Evolutionary conservation across 2,888 invertebrate genomes (phyloP).

Genomic region (Ectropis crepuscularia): DNA sequence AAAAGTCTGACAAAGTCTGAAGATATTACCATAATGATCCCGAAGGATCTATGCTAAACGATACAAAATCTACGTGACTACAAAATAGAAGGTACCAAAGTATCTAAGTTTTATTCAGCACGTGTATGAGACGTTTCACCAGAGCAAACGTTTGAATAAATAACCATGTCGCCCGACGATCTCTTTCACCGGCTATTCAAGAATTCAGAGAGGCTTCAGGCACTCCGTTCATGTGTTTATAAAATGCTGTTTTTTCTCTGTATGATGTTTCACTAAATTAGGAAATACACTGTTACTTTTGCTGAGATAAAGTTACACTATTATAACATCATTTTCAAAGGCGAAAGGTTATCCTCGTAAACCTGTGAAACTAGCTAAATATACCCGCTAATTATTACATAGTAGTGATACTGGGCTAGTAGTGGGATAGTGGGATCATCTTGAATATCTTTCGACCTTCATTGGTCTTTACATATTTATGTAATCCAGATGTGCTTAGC

Average conservation of each 20-base stretch:
- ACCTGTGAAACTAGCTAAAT: background rate
- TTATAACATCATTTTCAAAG: background rate
- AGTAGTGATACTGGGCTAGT: too few species aligned
- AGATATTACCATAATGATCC: constrained; percentile 8
- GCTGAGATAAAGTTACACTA: constrained; percentile 1
- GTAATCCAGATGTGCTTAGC: too few species aligned
- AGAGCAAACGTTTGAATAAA: constrained; percentile 56
- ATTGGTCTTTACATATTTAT: too few species aligned
- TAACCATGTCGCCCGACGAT: constrained; percentile 54
- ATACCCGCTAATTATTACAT: background rate
- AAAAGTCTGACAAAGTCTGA: background rate
- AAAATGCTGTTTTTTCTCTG: constrained; percentile 37
- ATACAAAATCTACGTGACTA: constrained; percentile 19
- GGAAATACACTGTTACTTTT: constrained; percentile 8
- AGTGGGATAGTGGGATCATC: too few species aligned
- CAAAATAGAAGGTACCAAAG: constrained; percentile 13
- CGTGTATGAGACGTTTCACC: constrained; percentile 28
- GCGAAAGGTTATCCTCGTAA: background rate
- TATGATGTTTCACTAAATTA: constrained; percentile 20
- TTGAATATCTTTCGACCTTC: too few species aligned
- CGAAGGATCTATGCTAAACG: constrained; percentile 16
- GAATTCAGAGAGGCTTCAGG: constrained; percentile 58
- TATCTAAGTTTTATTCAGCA: constrained; percentile 37
- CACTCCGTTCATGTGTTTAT: constrained; percentile 42
- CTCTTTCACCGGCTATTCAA: constrained; percentile 59